Base-by-base conservation (phyloP, 1,140 invertebrate species). In the Philaenus spumarius region DNA sequence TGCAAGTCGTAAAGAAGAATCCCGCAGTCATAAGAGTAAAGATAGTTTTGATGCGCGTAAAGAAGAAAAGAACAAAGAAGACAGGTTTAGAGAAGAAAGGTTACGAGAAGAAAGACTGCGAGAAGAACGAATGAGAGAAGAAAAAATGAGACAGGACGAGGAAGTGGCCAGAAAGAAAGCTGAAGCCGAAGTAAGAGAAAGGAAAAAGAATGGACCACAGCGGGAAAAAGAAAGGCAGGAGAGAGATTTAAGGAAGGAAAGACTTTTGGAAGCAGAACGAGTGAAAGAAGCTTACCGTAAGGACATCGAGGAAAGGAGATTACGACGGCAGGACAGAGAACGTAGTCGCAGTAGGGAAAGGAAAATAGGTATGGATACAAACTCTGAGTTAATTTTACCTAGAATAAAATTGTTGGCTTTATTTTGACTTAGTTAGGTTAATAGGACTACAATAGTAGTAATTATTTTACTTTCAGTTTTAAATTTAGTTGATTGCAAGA, bases 21-120 rank as follows among this genome's bases (percentile, higher is more conserved):
- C n/a, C 64, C 67, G 6, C 64, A 65, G 30, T 37, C 23, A 24
- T 46, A 57, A 52, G 50, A 71, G 35, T 71, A 71, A 19, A 70
- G 71, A 30, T 69, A 64, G 51, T 72, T 69, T 64, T 70, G 69
- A 17, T 70, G 74, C 24, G 37, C 37, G 60, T 55, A 45, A 39
- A 63, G 63, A 30, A 58, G 59, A 45, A 35, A 45, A 59, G 15
- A 39, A 26, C 15, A 62, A 62, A 45, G 43, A 62, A 19, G 55
- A 57, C 11, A 37, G 39, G 9, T 19, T 46, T 12, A 34, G 45
- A 20, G 50, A 55, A 34, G 17, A 51, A 30, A 42, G 42, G 14
- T 22, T 55, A 20, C 50, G 47, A 50, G 59, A 58, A 54, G 59
- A 59, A 26, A 39, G 37, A 34, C 22, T 26, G 14, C 24, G 43